Conservation (phyloP, 2,113 vertebrate species). For the Apus apus region DNA sequence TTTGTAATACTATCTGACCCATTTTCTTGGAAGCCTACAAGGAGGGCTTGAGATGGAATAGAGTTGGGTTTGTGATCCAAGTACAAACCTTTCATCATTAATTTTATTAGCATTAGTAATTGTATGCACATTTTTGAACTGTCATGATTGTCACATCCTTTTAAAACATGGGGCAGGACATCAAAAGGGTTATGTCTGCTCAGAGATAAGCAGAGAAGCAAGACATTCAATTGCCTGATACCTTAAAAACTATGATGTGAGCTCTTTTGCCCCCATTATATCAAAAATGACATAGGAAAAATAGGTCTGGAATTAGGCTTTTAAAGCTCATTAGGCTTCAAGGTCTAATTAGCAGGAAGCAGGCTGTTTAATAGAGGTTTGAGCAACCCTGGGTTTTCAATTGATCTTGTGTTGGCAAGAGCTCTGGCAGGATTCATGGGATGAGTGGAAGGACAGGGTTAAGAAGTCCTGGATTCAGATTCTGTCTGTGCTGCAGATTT, state of each 20-base stretch:
- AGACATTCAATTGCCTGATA: conserved; percentile 1
- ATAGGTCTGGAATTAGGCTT: not conserved
- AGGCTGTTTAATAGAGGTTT: not conserved
- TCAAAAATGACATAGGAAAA: not conserved
- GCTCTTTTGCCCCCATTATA: not conserved
- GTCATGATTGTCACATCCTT: not conserved
- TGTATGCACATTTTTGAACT: conserved; percentile 23
- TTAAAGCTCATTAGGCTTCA: not conserved
- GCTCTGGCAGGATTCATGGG: not conserved
- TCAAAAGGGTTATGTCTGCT: not conserved
- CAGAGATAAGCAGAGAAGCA: conserved; percentile 1
- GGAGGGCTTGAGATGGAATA: not conserved
- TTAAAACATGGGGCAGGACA: not conserved
- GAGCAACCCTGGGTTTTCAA: accelerated
- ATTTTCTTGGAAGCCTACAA: not conserved
- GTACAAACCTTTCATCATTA: conserved; percentile 1
- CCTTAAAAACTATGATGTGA: not conserved
- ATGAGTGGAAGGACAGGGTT: not conserved
- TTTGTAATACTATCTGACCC: conserved; percentile 2
- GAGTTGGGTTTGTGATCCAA: not conserved
- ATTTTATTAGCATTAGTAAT: conserved; percentile 32
- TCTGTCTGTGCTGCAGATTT: not conserved
- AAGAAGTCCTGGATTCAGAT: not conserved
- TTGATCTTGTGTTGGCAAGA: not conserved
- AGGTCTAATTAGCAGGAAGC: not conserved